Percentiles rank a stretch among this genome's conserved stretches.
Conservation (phyloP, 2,113 vertebrate genomes). For the Naja naja region DNA sequence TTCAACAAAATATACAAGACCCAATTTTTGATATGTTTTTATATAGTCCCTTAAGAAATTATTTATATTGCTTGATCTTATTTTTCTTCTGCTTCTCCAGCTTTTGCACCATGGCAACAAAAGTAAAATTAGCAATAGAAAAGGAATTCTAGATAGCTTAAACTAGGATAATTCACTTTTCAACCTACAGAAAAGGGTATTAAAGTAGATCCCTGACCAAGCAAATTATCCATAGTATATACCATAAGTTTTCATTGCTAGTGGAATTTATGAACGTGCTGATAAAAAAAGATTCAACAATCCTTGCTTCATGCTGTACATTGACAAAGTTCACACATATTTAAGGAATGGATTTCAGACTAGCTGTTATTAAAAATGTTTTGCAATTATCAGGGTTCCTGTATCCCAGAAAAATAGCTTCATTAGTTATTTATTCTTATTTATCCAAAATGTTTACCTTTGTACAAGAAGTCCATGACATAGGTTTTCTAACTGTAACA, state of each 20-base stretch:
- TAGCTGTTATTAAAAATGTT: slow-evolving; percentile 7
- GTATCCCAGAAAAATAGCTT: not conserved
- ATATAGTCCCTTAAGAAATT: slow-evolving; percentile 54
- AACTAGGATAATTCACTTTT: slow-evolving; percentile 35
- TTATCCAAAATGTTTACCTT: not conserved
- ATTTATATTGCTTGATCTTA: slow-evolving; percentile 50
- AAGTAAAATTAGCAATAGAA: slow-evolving; percentile 61
- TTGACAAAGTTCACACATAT: not conserved
- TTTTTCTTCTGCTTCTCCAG: slow-evolving; percentile 29
- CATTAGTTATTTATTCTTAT: not conserved
- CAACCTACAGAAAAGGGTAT: not conserved
- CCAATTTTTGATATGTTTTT: slow-evolving; percentile 32
- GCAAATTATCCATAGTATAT: not conserved
- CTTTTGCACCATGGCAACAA: slow-evolving; percentile 63
- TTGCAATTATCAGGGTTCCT: not conserved
- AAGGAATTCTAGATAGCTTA: slow-evolving; percentile 53
- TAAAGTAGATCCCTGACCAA: slow-evolving; percentile 18
- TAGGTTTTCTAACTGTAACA: not conserved
- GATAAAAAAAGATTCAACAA: not conserved
- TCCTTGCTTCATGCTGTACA: not conserved
- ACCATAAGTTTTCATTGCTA: not conserved
- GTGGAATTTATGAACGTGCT: not conserved
- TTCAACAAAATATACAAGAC: slow-evolving; percentile 32
- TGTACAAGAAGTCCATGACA: not conserved
- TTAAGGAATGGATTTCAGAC: not conserved